phyloP scores from a whole-genome alignment of 1,140 invertebrate species.

The Coenobita brevimanus region DNA sequence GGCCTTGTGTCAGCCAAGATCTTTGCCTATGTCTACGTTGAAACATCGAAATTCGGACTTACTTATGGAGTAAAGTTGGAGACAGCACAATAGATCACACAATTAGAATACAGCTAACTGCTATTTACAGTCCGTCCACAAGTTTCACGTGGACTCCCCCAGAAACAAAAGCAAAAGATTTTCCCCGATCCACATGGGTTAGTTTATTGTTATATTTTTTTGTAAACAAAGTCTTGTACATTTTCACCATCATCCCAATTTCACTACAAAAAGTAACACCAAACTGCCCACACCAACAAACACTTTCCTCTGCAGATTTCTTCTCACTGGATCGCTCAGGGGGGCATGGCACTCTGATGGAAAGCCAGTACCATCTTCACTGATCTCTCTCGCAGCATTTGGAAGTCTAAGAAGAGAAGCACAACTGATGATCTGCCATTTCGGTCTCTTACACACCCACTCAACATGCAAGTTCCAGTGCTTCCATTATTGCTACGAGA shows the following conservation, averaged over 20 bases:
- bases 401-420: too few species aligned
- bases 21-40: slow-evolving; percentile 61
- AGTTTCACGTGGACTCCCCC: slow-evolving; percentile 42
- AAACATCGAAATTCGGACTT: slow-evolving; percentile 65
- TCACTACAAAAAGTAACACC: slow-evolving; percentile 15
- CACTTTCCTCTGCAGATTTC: background rate
- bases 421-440: too few species aligned
- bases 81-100: slow-evolving; percentile 66
- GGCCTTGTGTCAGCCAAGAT: slow-evolving; percentile 51
- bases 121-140: slow-evolving; percentile 59
- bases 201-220: slow-evolving; percentile 30
- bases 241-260: slow-evolving; percentile 13
- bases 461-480: too few species aligned
- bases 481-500: background rate
- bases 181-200: slow-evolving; percentile 43
- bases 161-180: slow-evolving; percentile 29
- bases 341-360: too few species aligned
- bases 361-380: too few species aligned
- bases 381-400: too few species aligned
- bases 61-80: slow-evolving; percentile 55
- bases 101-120: slow-evolving; percentile 60
- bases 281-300: slow-evolving; percentile 7
- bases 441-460: too few species aligned
- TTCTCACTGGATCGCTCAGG: background rate
- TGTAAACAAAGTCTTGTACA: slow-evolving; percentile 4